phyloP scores from a whole-genome alignment of 37 sponge, comb jelly and placozoan genomes.

The Halichondria panicea region DNA sequence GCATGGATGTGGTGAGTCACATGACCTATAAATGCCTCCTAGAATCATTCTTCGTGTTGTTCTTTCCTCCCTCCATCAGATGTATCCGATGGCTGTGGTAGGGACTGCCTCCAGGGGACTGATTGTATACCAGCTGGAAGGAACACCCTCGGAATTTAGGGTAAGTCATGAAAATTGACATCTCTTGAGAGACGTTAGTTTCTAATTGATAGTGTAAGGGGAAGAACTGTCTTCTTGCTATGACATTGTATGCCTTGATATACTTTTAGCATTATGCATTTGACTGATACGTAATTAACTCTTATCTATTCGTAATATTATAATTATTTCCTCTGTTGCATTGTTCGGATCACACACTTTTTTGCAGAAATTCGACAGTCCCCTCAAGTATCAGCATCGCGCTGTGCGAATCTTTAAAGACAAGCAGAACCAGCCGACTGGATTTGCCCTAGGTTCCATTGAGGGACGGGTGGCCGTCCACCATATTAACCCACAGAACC shows the following conservation, averaged over 20 bases:
- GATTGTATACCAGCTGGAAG: slow-evolving; percentile 73
- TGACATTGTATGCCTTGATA: background rate
- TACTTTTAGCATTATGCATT: background rate
- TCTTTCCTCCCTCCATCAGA: slow-evolving; percentile 20
- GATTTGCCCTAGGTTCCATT: slow-evolving; percentile 95
- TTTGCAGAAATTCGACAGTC: slow-evolving; percentile 82
- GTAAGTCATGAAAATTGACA: slow-evolving; percentile 19
- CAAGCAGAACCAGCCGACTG: slow-evolving; percentile 88
- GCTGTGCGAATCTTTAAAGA: slow-evolving; percentile 90
- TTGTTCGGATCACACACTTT: background rate
- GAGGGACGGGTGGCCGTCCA: slow-evolving; percentile 96
- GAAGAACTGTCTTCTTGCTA: background rate
- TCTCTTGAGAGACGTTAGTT: background rate
- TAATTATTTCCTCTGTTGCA: background rate
- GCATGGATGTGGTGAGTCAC: slow-evolving; percentile 87
- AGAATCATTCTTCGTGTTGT: background rate
- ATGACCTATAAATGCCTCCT: background rate
- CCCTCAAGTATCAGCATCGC: slow-evolving; percentile 91
- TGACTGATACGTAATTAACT: too few species aligned
- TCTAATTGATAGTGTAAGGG: background rate
- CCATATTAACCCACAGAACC: slow-evolving; percentile 81
- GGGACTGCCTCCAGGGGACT: slow-evolving; percentile 76
- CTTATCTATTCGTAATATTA: background rate
- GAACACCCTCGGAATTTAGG: slow-evolving; percentile 72
- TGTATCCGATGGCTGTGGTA: slow-evolving; percentile 84